A percentile compares a stretch with the other conserved stretches of the same genome.
Evolutionary conservation across 2,888 invertebrate species (phyloP).

Genomic region (Eurois occulta): DNA sequence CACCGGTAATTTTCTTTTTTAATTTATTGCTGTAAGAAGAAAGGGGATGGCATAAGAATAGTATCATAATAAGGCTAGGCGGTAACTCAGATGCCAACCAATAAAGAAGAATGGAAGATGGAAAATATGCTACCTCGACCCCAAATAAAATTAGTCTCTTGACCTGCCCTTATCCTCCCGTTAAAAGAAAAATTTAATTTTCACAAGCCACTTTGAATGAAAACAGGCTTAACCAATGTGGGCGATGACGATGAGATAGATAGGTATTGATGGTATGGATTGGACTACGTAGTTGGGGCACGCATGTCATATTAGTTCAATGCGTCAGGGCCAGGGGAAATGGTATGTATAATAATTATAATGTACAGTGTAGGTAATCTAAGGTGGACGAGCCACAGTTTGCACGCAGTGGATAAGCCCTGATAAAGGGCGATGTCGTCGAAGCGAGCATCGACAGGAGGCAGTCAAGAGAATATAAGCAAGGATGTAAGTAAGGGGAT

Average conservation of each 20-base stretch:
- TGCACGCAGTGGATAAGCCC: background rate
- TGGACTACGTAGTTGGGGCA: background rate
- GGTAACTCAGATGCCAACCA: background rate
- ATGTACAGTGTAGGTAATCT: background rate
- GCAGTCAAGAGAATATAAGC: background rate
- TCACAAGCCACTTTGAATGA: background rate
- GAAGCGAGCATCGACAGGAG: background rate
- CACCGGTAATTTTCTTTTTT: background rate
- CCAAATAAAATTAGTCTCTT: too few species aligned
- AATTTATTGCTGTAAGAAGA: constrained; percentile 13
- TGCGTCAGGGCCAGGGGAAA: background rate
- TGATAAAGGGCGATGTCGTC: background rate
- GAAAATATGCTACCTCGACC: background rate
- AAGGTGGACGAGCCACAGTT: background rate
- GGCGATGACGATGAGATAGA: background rate
- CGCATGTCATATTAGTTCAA: background rate
- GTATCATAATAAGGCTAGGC: background rate
- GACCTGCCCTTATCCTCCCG: too few species aligned
- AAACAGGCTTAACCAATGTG: background rate
- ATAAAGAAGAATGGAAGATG: background rate
- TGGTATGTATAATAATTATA: background rate
- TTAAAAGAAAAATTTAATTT: background rate
- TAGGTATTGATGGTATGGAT: background rate
- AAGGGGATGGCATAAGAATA: background rate
- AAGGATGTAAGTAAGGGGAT: background rate